Evolutionary conservation across 2,797 vertebrate species (phyloP).

Genomic region (Lacerta bilineata): DNA sequence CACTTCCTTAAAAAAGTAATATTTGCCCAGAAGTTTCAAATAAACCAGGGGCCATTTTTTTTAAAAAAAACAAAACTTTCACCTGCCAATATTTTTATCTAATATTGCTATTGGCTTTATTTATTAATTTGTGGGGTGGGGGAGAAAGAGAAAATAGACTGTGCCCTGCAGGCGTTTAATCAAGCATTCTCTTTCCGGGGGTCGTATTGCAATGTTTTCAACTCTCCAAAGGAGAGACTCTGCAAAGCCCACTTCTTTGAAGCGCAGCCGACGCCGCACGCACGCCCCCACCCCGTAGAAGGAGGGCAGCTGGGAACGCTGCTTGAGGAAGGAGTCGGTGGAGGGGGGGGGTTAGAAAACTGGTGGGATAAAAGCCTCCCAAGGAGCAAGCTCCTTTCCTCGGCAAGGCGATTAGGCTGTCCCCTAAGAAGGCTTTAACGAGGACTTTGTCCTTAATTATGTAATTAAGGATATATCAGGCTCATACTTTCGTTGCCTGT

Average conservation of each 20-base stretch:
- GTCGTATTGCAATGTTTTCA: neutral
- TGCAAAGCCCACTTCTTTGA: neutral
- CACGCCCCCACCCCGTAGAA: neutral
- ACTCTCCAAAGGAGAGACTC: neutral
- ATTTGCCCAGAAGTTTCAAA: too few relatives aligned
- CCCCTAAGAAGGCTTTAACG: conserved; percentile 75
- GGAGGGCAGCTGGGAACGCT: neutral
- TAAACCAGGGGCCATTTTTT: too few relatives aligned
- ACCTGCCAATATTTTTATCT: too few relatives aligned
- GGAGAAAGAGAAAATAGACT: too few relatives aligned
- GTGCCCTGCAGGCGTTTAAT: too few relatives aligned
- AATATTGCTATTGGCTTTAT: too few relatives aligned
- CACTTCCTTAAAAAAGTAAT: neutral
- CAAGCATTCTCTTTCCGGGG: too few relatives aligned
- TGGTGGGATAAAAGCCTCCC: neutral
- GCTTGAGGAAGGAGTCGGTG: neutral
- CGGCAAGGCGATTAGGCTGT: conserved; percentile 67
- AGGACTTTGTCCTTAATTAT: conserved; percentile 75
- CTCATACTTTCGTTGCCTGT: conserved; percentile 76
- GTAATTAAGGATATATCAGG: conserved; percentile 77
- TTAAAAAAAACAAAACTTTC: too few relatives aligned
- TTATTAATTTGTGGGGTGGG: too few relatives aligned
- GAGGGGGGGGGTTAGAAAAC: neutral
- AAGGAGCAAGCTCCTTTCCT: conserved; percentile 65
- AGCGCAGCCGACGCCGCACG: neutral